Evolutionary conservation across 2,888 invertebrate genomes (phyloP).

Genomic region (Agonopterix heracliana): DNA sequence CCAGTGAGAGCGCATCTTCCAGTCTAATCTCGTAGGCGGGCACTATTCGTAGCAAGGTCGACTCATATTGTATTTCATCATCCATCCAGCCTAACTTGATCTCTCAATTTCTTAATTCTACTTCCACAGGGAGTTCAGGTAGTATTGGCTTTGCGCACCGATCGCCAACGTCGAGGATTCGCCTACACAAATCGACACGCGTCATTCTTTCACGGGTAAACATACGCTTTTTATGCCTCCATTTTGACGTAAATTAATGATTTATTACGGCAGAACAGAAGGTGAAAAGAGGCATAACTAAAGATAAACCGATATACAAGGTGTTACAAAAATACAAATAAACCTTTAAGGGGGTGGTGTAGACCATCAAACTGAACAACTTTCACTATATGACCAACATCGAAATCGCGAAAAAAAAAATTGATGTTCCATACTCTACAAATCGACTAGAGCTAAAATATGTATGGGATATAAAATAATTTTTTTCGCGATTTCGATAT

Average conservation of each 20-base stretch:
- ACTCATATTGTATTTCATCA: conserved; percentile 68
- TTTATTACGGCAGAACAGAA: not conserved
- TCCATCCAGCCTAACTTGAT: conserved; percentile 27
- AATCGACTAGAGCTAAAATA: too few relatives aligned
- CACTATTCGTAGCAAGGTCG: conserved; percentile 72
- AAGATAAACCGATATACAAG: too few relatives aligned
- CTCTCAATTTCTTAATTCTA: not conserved
- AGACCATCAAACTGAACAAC: too few relatives aligned
- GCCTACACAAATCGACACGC: conserved; percentile 3
- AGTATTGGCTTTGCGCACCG: not conserved
- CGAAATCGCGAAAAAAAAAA: too few relatives aligned
- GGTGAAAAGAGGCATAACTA: not conserved
- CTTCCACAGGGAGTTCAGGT: not conserved
- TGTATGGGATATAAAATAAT: too few relatives aligned
- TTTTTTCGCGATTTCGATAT: too few relatives aligned
- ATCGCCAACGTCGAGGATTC: not conserved
- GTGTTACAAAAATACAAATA: too few relatives aligned
- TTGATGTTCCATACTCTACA: too few relatives aligned
- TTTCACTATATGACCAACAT: too few relatives aligned
- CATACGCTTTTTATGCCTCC: not conserved
- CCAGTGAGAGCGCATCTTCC: not conserved
- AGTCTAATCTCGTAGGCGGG: conserved; percentile 51
- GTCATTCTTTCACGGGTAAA: conserved; percentile 1
- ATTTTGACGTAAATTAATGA: conserved; percentile 3
- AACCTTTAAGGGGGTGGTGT: too few relatives aligned